phyloP scores from a whole-genome alignment of 2,797 vertebrate genomes.

The Megaceryle alcyon region DNA sequence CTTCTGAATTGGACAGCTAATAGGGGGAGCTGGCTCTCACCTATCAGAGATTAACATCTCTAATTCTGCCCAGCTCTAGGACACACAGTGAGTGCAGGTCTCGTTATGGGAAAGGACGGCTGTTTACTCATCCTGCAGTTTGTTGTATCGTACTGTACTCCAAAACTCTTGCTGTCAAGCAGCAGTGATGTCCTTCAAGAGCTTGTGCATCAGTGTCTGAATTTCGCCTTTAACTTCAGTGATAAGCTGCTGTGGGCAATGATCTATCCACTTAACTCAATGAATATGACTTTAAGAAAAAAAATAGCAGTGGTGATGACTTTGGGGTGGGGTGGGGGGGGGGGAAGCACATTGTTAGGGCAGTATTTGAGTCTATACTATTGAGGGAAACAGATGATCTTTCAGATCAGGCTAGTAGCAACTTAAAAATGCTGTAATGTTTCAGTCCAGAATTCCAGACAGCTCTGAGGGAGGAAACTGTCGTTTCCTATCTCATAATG shows the following conservation, averaged over 20 bases:
- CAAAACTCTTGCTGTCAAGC: neutral
- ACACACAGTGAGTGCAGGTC: neutral
- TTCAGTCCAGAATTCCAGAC: slow-evolving; percentile 34
- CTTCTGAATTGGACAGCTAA: fast-evolving
- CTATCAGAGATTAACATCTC: neutral
- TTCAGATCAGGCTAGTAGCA: neutral
- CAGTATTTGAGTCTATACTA: neutral
- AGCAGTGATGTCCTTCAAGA: neutral
- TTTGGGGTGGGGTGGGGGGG: neutral
- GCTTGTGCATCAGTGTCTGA: neutral
- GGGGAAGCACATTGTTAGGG: neutral
- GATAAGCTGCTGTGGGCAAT: neutral
- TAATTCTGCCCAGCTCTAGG: neutral
- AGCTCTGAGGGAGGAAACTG: slow-evolving; percentile 6
- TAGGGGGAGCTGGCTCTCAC: fast-evolving
- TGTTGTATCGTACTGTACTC: neutral
- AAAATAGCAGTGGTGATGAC: neutral
- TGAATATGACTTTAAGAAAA: neutral
- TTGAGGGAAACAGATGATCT: slow-evolving; percentile 22
- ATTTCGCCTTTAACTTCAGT: neutral
- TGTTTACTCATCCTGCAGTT: neutral
- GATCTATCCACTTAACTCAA: neutral
- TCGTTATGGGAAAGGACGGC: neutral
- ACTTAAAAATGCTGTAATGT: neutral
- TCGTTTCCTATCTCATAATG: slow-evolving; percentile 42